Percentiles rank a stretch among this genome's conserved stretches.
These are phyloP conservation scores for Amblyopsis rosae DNA, from an alignment of 2,113 vertebrate genomes.

Conservation along the genomic window DNA sequence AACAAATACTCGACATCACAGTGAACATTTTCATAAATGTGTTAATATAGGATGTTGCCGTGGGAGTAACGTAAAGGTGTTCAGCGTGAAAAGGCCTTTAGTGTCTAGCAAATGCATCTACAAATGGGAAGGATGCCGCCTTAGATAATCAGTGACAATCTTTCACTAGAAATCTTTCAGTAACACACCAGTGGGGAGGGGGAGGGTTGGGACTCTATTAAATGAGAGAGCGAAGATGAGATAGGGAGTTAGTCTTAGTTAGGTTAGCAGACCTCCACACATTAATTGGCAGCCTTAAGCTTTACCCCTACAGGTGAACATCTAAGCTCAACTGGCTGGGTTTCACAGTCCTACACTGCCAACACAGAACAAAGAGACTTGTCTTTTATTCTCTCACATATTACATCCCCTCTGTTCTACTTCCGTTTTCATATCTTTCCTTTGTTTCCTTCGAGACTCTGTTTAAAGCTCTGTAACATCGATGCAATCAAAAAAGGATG, in stretches of 20 bases:
- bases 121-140: neutral
- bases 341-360: neutral
- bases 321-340: neutral
- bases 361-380: neutral
- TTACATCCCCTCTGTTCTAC: neutral
- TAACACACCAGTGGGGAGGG: neutral
- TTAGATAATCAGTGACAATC: neutral
- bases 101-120: too few species aligned
- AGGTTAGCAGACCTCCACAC: neutral
- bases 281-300: conserved; percentile 10
- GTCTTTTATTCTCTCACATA: conserved; percentile 5
- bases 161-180: neutral
- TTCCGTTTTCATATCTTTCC: neutral
- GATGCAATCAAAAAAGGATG: neutral
- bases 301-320: neutral
- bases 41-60: too few species aligned
- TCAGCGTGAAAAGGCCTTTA: too few species aligned
- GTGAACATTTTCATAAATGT: too few species aligned
- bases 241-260: neutral
- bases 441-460: neutral
- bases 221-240: neutral
- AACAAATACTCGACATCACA: too few species aligned
- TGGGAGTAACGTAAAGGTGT: too few species aligned
- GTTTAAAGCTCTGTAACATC: neutral
- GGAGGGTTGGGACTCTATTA: neutral